Evolutionary conservation across 2,888 invertebrate species (phyloP), one percentile per base, ranked within the genome.

Genomic region (Acleris cristana): DNA sequence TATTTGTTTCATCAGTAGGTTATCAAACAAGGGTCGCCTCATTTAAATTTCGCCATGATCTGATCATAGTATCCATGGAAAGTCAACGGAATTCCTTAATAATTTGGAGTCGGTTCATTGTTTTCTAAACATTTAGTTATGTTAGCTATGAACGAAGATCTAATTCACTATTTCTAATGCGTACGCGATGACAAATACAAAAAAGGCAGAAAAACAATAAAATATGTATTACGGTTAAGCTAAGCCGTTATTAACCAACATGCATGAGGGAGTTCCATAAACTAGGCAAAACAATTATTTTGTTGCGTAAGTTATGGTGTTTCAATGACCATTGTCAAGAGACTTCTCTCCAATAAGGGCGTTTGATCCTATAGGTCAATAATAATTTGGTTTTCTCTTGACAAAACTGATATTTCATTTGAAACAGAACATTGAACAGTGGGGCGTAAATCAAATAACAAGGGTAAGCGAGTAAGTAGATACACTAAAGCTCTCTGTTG

Each of bases 401-500:
- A 84, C 82, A 71, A 75, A 72, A 74, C 67, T 73, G 67, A 58
- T 51, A 26, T 48, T 7, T 34, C 45, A 64, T 72, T 72, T 74
- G 78, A 82, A 81, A 83, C 70, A 76, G 80, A 80, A 76, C 79
- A 80, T 79, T 81, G 83, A 82, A 77, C 74, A 34, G 34, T 78
- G 80, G 85, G 84, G 83, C 80, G 79, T 81, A 90, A 89, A 82
- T 81, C 84, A 88, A 26, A 89, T n/a, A n/a, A 90, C 85, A 83
- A 85, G 89, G 89, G 87, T 84, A 91, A 92, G 92, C 92, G 76
- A 84, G 75, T 87, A 84, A 86, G 82, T 86, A 40, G 40, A 40
- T 40, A 88, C 88, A 88, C 90, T 91, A 90, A 84, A 77, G 82
- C 84, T 85, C 82, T 81, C 78, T 84, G 79, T 77, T 76, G 71